Evolutionary conservation across 1,140 invertebrate species (phyloP).

Genomic region (Ceratosolen solmsi): DNA sequence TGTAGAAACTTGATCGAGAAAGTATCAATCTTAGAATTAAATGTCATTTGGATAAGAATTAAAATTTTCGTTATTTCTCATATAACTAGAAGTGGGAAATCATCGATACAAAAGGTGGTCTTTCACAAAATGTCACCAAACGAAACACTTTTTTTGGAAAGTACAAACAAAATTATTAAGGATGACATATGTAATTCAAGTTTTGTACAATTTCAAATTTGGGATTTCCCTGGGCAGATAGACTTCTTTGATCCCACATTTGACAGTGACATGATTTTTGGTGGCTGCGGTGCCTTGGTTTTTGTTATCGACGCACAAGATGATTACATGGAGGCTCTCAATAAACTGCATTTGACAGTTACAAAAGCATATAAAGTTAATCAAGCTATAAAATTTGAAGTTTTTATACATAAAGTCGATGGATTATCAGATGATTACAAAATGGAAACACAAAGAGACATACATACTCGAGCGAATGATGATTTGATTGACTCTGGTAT

Average conservation of each 20-base stretch:
- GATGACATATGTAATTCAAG: conserved; percentile 97
- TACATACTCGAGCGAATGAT: conserved; percentile 96
- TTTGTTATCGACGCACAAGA: conserved; percentile 99
- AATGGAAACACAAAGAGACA: conserved; percentile 98
- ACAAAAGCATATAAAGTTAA: conserved; percentile 97
- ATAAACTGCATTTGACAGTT: conserved; percentile 93
- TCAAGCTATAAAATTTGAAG: conserved; percentile 97
- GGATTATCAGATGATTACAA: conserved; percentile 98
- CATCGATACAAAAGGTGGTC: conserved; percentile 99
- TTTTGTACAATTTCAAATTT: conserved; percentile 99
- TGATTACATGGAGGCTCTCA: conserved; percentile 96
- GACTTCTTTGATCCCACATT: conserved; percentile 97
- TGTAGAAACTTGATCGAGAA: too few species aligned
- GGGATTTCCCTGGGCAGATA: conserved; percentile 99
- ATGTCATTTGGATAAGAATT: background rate
- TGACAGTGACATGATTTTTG: conserved; percentile 96
- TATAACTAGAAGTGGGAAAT: conserved; percentile 94
- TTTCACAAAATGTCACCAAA: conserved; percentile 99
- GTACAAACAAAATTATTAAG: conserved; percentile 98
- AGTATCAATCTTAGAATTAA: too few species aligned
- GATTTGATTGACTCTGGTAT: conserved; percentile 91
- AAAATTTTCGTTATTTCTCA: conserved; percentile 4
- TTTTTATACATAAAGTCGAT: conserved; percentile 99
- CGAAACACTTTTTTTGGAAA: conserved; percentile 99
- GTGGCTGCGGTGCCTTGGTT: conserved; percentile 94